Conservation (phyloP, 2,113 vertebrate species). For the Octodon degus region DNA sequence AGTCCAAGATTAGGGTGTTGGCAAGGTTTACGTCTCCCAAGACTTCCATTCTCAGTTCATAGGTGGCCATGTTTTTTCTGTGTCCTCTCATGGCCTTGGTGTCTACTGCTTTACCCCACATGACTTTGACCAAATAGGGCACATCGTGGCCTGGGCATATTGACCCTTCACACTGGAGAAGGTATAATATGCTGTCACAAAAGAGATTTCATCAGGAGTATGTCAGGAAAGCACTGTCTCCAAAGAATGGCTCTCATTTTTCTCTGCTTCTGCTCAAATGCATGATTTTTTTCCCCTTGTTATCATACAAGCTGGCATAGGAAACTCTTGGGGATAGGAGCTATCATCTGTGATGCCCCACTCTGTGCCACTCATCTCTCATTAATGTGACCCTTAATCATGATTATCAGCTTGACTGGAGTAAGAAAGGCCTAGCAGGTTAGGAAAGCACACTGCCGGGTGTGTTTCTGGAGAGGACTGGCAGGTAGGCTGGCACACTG, state of each 20-base stretch:
- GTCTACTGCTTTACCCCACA: neutral
- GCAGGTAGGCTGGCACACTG: neutral
- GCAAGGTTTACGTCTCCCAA: neutral
- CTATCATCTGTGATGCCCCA: neutral
- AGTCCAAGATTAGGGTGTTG: neutral
- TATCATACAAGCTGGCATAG: neutral
- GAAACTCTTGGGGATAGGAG: neutral
- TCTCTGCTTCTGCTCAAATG: neutral
- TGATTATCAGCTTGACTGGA: neutral
- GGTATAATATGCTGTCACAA: neutral
- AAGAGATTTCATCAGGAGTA: neutral
- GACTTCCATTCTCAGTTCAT: neutral
- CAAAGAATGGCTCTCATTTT: neutral
- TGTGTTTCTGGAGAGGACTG: neutral
- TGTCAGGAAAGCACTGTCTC: neutral
- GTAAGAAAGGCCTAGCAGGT: neutral
- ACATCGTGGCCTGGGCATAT: neutral
- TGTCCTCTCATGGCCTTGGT: too few relatives aligned
- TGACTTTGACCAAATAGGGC: neutral
- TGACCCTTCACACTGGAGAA: neutral
- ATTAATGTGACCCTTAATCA: neutral
- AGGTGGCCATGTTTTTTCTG: too few relatives aligned
- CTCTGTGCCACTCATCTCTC: neutral
- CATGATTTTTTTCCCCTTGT: neutral
- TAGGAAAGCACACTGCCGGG: neutral